phyloP scores from a whole-genome alignment of 92 coral and sea anemone genomes.

The Ricordea florida region DNA sequence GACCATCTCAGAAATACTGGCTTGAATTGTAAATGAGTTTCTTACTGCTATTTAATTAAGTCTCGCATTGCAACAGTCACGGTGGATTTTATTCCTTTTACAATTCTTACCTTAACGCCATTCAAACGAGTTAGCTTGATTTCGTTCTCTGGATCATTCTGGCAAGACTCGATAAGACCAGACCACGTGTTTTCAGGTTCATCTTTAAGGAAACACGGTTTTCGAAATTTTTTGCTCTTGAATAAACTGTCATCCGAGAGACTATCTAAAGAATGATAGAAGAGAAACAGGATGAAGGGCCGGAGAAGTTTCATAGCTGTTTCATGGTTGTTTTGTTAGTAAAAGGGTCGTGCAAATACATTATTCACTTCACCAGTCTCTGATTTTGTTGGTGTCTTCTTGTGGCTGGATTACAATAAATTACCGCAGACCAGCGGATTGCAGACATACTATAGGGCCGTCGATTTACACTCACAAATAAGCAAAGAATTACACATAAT shows the following conservation, averaged over 20 bases:
- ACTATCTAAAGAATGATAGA: background rate
- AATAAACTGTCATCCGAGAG: background rate
- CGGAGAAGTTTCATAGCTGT: background rate
- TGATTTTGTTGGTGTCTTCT: background rate
- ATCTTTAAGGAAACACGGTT: slow-evolving; percentile 64
- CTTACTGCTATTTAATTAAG: too few relatives aligned
- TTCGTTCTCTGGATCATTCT: slow-evolving; percentile 11
- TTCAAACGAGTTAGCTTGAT: slow-evolving; percentile 40
- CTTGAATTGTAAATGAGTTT: too few relatives aligned
- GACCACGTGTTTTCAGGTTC: slow-evolving; percentile 62
- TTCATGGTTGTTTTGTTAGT: background rate
- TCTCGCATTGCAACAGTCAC: too few relatives aligned
- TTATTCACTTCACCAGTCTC: background rate
- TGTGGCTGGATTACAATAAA: background rate
- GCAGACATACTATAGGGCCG: too few relatives aligned
- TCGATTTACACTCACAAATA: too few relatives aligned
- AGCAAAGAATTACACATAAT: too few relatives aligned
- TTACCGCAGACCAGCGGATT: background rate
- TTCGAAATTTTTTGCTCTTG: slow-evolving; percentile 21
- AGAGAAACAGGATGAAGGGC: background rate
- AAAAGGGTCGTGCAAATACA: background rate
- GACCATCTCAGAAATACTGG: too few relatives aligned
- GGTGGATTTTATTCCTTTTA: too few relatives aligned
- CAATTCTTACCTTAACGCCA: slow-evolving; percentile 58
- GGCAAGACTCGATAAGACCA: slow-evolving; percentile 42